Evolutionary conservation across 2,113 vertebrate genomes (phyloP), one percentile per base, ranked within the genome.

Genomic region (Dasyurus viverrinus): DNA sequence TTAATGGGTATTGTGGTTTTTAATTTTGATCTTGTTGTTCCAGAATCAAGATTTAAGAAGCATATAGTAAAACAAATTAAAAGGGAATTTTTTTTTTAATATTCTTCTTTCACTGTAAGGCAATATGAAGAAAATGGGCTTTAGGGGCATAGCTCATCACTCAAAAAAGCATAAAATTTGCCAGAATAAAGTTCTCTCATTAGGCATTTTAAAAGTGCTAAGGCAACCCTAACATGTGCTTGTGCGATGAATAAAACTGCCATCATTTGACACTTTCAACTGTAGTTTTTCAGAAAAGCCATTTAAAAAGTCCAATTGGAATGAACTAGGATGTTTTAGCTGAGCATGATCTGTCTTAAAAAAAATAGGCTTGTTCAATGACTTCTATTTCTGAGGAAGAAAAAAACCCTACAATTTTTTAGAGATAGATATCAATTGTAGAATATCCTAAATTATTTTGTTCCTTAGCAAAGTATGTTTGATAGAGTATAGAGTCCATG

Each of bases 231-330:
- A n/a, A 92, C 46, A 52, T 92, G 27, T 3, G 46, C 12, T 8
- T 94, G 96, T 93, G 11, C 84, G 57, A 54, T 93, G 93, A 42
- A 84, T 84, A 84, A 84, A 84, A 84, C 68, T 84, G 68, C n/a
- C 19, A 84, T n/a, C 19, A 84, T 84, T n/a, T 84, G 68, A 84
- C 68, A 84, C n/a, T 23, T 84, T 84, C 36, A 84, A 84, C 6
- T 84, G 68, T 84, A 84, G 16, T 84, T 19, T 84, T 84, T 42
- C n/a, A 84, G 16, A 42, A 22, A 42, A 84, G n/a, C 16, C n/a
- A 84, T 42, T 84, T 84, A 42, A 84, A 84, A 84, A 84, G 36
- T 84, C 16, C 42, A 84, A 42, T 42, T 8, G 68, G 6, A 84
- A 84, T 42, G 19, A 42, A 42, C 19, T 22, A 84, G 36, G n/a